Conservation (phyloP, 2,113 vertebrate species). For the Chaetops frenatus region DNA sequence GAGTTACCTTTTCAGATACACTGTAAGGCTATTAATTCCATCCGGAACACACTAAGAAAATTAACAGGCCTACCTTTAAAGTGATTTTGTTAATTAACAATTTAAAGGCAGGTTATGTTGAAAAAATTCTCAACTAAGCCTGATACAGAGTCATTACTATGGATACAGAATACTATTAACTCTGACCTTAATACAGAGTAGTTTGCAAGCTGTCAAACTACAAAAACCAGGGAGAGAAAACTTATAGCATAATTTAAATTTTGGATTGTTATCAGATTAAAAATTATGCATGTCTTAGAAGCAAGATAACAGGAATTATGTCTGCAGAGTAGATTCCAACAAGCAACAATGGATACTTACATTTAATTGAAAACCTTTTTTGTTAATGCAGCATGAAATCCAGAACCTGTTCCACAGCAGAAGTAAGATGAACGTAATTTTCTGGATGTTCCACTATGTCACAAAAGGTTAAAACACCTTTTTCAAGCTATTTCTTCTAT, state of each 20-base stretch:
- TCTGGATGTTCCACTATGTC: conserved; percentile 64
- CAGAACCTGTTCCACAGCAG: conserved; percentile 72
- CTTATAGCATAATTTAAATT: conserved; percentile 69
- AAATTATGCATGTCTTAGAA: conserved; percentile 68
- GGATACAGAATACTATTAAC: conserved; percentile 71
- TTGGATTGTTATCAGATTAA: conserved; percentile 71
- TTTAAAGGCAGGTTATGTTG: conserved; percentile 69
- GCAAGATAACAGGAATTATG: conserved; percentile 61
- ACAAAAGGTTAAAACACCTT: conserved; percentile 75
- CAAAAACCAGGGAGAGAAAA: conserved; percentile 62
- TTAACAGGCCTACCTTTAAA: conserved; percentile 74
- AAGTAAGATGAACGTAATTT: conserved; percentile 58
- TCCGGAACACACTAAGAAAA: conserved; percentile 76
- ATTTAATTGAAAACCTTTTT: conserved; percentile 69
- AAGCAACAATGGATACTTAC: conserved; percentile 71
- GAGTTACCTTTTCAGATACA: conserved; percentile 75
- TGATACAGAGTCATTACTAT: conserved; percentile 71
- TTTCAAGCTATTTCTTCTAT: conserved; percentile 58
- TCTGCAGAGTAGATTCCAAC: conserved; percentile 65
- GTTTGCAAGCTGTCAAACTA: conserved; percentile 66
- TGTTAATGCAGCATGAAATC: conserved; percentile 70
- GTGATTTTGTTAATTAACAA: conserved; percentile 49
- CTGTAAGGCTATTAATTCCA: conserved; percentile 84
- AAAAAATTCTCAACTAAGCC: conserved; percentile 66
- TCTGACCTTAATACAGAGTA: conserved; percentile 68